These are phyloP conservation scores for Napeogenes inachia DNA, from an alignment of 2,888 invertebrate genomes.

Conservation along the genomic window DNA sequence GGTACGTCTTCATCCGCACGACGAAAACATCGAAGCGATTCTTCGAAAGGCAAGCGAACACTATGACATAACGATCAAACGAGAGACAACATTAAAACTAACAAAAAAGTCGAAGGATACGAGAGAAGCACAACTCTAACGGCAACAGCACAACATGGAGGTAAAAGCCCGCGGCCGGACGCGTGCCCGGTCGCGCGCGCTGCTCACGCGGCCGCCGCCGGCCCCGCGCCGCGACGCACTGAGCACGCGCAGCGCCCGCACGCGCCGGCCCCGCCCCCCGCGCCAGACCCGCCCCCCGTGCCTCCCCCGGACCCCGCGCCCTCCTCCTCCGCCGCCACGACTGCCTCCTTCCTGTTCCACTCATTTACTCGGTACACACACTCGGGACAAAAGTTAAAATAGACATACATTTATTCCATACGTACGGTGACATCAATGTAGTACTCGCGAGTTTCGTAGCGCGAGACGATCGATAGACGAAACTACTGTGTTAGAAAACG, in stretches of 20 bases:
- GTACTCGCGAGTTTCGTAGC: no score
- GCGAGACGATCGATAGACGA: neutral
- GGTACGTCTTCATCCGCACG: no score
- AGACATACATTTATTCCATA: neutral
- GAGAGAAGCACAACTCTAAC: no score
- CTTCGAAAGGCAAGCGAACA: no score
- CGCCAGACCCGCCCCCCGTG: constrained; percentile 26
- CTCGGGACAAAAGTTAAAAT: neutral
- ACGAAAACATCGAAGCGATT: no score
- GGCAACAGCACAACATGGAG: no score
- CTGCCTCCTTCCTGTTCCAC: constrained; percentile 29
- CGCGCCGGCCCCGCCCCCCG: constrained; percentile 25
- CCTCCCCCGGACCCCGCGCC: constrained; percentile 17
- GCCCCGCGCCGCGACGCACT: constrained; percentile 46
- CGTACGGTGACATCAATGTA: no score
- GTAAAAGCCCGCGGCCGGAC: constrained; percentile 9
- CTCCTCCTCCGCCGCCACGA: constrained; percentile 15
- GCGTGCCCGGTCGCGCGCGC: constrained; percentile 21
- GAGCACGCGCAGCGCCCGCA: constrained; percentile 40
- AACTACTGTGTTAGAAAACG: neutral
- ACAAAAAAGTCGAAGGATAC: no score
- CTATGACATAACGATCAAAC: no score
- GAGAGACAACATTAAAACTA: neutral
- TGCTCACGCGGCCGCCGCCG: constrained; percentile 49
- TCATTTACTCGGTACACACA: constrained; percentile 24